Base-by-base conservation (phyloP, 2,888 invertebrate species). In the Cyclophora albipunctata region DNA sequence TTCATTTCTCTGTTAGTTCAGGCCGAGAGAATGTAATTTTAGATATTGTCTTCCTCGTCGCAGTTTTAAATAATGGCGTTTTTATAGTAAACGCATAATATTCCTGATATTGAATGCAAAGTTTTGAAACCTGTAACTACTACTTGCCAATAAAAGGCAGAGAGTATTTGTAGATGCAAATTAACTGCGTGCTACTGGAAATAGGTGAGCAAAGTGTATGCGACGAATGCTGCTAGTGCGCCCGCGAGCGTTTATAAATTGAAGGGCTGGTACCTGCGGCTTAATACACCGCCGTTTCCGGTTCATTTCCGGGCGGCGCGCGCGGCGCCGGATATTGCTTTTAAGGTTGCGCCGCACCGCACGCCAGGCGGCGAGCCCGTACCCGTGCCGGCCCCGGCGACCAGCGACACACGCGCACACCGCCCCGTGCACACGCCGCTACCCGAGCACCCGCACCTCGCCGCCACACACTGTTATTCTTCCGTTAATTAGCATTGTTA, bases 281-380 rank as follows among this genome's bases (percentile, higher is more conserved):
- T 88, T 89, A 89, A 89, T 89, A 88, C 88, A 84, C 88, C 88
- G 77, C 86, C 78, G 88, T 88, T 89, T 89, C 89, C 89, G 89
- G 83, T 89, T 89, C 89, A 89, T 89, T 89, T 89, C 89, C 89
- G 84, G 84, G 66, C 82, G 81, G 80, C 83, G 84, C 87, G 86
- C 85, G 84, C 85, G 80, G 78, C 76, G 78, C 87, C 89, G 89
- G 89, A 89, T 89, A 89, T 89, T 89, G 89, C 89, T 87, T 89
- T 89, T 88, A 89, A 89, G 89, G 88, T 81, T 83, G 82, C 74
- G 81, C 82, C 75, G 76, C 86, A 82, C 86, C 83, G 83, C 75
- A 81, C 60, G 67, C 66, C 66, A 4, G 2, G 4, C 4, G 4
- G 37, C 37, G 4, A 4, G 37, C 4, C 37, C 54, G 63, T 54